Percentiles rank a stretch among this genome's conserved stretches.
phyloP scores from a whole-genome alignment of 2,113 vertebrate genomes.

The Eclectus roratus region DNA sequence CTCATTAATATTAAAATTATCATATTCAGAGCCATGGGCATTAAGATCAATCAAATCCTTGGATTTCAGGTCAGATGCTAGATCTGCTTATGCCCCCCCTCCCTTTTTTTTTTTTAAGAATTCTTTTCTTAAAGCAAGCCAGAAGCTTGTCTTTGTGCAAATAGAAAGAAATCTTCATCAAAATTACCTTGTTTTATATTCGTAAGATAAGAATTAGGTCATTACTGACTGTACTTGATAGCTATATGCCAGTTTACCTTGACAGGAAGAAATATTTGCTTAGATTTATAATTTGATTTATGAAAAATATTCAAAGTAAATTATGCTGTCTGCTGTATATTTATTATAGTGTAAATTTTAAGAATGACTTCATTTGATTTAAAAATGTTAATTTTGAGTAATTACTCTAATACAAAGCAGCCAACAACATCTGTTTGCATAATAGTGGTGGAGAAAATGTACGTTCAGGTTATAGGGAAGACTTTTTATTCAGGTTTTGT shows the following conservation, averaged over 20 bases:
- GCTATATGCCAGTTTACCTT: slow-evolving; percentile 75
- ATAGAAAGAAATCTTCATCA: slow-evolving; percentile 85
- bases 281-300: slow-evolving; percentile 77
- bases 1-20: slow-evolving; percentile 99
- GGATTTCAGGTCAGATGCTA: slow-evolving; percentile 99
- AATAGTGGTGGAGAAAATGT: slow-evolving; percentile 65
- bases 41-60: slow-evolving; percentile 99
- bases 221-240: slow-evolving; percentile 77
- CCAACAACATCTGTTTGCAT: slow-evolving; percentile 73
- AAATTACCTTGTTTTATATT: slow-evolving; percentile 87
- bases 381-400: slow-evolving; percentile 80
- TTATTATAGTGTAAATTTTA: slow-evolving; percentile 79
- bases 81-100: slow-evolving; percentile 93
- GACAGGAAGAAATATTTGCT: slow-evolving; percentile 80
- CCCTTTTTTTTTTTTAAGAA: slow-evolving; percentile 71
- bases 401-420: slow-evolving; percentile 75
- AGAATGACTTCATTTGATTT: slow-evolving; percentile 76
- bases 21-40: slow-evolving; percentile 99
- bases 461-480: slow-evolving; percentile 48
- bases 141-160: slow-evolving; percentile 87
- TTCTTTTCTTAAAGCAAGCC: slow-evolving; percentile 89
- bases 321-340: slow-evolving; percentile 70
- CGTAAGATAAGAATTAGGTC: slow-evolving; percentile 82
- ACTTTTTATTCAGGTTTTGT: slow-evolving; percentile 68
- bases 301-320: slow-evolving; percentile 72